Evolutionary conservation across 2,113 vertebrate genomes (phyloP), one percentile per base, ranked within the genome.

Genomic region (Entomyzon cyanotis): DNA sequence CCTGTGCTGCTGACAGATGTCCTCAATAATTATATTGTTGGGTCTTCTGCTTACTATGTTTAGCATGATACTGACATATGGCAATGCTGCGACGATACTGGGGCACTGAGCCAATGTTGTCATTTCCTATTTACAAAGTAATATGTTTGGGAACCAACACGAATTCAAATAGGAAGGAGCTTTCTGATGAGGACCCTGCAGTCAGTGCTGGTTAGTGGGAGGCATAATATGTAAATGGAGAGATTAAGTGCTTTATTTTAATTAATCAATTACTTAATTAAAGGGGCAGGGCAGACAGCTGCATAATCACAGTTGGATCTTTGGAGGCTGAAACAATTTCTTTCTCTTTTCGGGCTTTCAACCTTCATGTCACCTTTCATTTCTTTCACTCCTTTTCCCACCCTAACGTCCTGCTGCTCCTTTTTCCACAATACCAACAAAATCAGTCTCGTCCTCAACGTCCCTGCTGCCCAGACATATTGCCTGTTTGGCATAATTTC

Each of bases 251-350:
- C 94, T 96, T 96, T 92, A 96, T 95, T 97, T 97, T 96, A 93
- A 97, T 97, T 96, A 97, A 97, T 97, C 92, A 96, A 95, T 97
- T 96, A 96, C 92, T 95, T 97, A 96, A 97, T 96, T 96, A 91
- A 96, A 96, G 90, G 95, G 95, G 95, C 88, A 95, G 94, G 89
- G 84, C 85, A 92, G 95, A 87, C 94, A 97, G 94, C 86, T 97
- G 97, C 80, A 81, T 94, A 95, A 94, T 95, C 85, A 88, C 84
- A 64, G 80, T 95, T 87, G 76, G 74, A 84, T 93, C 75, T 93
- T 87, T 73, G 42, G 42, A 91, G 90, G 69, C 27, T 84, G 88
- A 86, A 94, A 88, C 65, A 78, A 92, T 92, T 96, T 94, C 60
- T 95, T 95, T 92, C 68, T 87, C 44, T 87, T 93, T 85, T 84